Evolutionary conservation across 1,140 invertebrate species (phyloP).

Genomic region (Stenopsyche tienmushanensis): DNA sequence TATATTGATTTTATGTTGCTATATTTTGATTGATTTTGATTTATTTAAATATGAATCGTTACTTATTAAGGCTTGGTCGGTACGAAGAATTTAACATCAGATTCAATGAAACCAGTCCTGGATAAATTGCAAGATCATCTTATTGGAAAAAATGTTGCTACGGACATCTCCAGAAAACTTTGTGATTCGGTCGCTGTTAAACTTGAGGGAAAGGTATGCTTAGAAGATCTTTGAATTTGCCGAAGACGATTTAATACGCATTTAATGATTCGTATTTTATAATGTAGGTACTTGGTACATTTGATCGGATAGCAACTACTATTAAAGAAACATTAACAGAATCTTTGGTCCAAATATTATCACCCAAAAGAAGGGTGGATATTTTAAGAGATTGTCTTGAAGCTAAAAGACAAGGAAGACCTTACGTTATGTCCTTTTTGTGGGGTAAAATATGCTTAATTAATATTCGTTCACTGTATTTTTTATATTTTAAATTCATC

Average conservation of each 20-base stretch:
- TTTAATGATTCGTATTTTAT: neutral
- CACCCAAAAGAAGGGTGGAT: slow-evolving; percentile 92
- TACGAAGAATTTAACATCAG: slow-evolving; percentile 71
- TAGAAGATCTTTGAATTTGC: no score
- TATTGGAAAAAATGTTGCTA: slow-evolving; percentile 96
- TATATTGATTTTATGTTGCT: neutral
- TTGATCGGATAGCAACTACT: slow-evolving; percentile 83
- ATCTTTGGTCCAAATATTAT: slow-evolving; percentile 87
- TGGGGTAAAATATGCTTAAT: slow-evolving; percentile 67
- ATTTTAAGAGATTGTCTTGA: slow-evolving; percentile 95
- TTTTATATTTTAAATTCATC: neutral
- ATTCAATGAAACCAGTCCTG: slow-evolving; percentile 81
- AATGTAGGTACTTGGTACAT: slow-evolving; percentile 76
- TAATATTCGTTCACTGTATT: neutral
- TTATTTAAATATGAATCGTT: neutral
- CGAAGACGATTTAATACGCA: no score
- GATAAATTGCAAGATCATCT: slow-evolving; percentile 97
- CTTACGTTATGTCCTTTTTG: slow-evolving; percentile 98
- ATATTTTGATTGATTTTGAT: neutral
- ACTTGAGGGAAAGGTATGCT: slow-evolving; percentile 84
- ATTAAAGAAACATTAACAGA: slow-evolving; percentile 81
- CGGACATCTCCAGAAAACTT: slow-evolving; percentile 91
- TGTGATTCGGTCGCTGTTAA: slow-evolving; percentile 93
- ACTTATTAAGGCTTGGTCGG: slow-evolving; percentile 69
- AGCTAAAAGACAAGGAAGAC: slow-evolving; percentile 75